Evolutionary conservation across 1,140 invertebrate species (phyloP), one percentile per base, ranked within the genome.

Genomic region (Macrobrachium rosenbergii): DNA sequence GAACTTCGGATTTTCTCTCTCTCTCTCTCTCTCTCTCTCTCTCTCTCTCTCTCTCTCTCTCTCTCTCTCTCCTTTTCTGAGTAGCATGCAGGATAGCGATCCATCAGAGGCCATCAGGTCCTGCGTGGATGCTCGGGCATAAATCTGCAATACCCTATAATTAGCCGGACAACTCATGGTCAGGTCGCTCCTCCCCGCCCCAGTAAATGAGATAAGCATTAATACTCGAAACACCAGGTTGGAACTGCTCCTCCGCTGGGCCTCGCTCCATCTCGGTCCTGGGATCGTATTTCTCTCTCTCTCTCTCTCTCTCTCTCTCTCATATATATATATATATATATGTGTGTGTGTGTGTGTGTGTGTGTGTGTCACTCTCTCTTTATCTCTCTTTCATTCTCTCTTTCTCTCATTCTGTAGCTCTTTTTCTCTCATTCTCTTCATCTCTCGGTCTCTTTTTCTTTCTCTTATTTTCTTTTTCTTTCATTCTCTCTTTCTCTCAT

Each of bases 81-180:
- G 64, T 81, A 87, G 84, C 84, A 87, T 87, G 84, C 78, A 23
- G 77, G 78, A 58, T 59, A n/a, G 67, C 78, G 84, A 87, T 87
- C 84, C 84, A 87, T 87, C 84, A 87, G 16, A 21, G 63, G 67
- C 78, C 84, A 87, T 87, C 84, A 87, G 59, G 78, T 52, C 62
- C 67, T 69, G 84, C 84, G 78, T 62, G 84, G 84, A 87, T 87
- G 84, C 77, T 72, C 78, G 69, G 84, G 84, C 69, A 87, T 87
- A 87, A 87, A 87, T 87, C 84, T 81, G 78, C 84, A 80, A 87
- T 87, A 81, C 84, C 84, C 84, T 87, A 62, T 75, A 87, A 87
- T 87, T 87, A 87, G 69, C 78, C n/a, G 67, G 84, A 87, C 84
- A 87, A 81, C 77, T 81, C 84, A 72, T 80, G 84, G 84, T 78